Evolutionary conservation across 1,140 invertebrate species (phyloP).

Genomic region (Chymomyza costata): DNA sequence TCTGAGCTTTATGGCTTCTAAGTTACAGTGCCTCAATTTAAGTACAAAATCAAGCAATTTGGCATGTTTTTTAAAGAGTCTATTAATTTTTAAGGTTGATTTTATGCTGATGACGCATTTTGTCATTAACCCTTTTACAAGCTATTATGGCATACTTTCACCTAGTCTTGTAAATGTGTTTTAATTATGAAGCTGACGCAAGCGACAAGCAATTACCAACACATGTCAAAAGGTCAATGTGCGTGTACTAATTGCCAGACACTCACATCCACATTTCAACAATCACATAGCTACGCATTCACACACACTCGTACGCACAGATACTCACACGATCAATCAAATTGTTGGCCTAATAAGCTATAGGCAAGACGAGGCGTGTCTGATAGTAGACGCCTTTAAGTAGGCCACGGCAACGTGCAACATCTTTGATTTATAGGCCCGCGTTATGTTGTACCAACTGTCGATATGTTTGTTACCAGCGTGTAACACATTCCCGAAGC

Average conservation of each 20-base stretch:
- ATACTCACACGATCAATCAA: slow-evolving; percentile 49
- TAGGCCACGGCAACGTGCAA: slow-evolving; percentile 26
- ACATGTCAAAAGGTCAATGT: slow-evolving; percentile 42
- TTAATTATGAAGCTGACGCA: slow-evolving; percentile 21
- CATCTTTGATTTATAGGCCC: slow-evolving; percentile 25
- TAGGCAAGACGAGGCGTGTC: background rate
- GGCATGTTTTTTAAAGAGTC: slow-evolving; percentile 1
- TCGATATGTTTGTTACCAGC: slow-evolving; percentile 2
- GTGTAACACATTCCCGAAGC: no score
- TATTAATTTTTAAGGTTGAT: slow-evolving; percentile 8
- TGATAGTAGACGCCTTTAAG: slow-evolving; percentile 20
- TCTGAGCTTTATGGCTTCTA: background rate
- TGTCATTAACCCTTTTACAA: slow-evolving; percentile 21
- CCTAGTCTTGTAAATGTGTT: slow-evolving; percentile 16
- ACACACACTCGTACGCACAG: background rate
- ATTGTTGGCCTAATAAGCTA: slow-evolving; percentile 14
- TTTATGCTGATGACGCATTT: no score
- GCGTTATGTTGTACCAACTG: slow-evolving; percentile 7
- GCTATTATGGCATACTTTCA: slow-evolving; percentile 17
- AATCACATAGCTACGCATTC: background rate
- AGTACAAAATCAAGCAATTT: background rate
- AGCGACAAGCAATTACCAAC: slow-evolving; percentile 35
- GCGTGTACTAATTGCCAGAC: slow-evolving; percentile 49
- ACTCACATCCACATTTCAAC: slow-evolving; percentile 5
- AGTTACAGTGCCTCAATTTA: background rate